Percentiles rank a stretch among this genome's conserved stretches.
These are phyloP conservation scores for Dryococelus australis DNA, from an alignment of 2,888 invertebrate species.

Conservation along the genomic window DNA sequence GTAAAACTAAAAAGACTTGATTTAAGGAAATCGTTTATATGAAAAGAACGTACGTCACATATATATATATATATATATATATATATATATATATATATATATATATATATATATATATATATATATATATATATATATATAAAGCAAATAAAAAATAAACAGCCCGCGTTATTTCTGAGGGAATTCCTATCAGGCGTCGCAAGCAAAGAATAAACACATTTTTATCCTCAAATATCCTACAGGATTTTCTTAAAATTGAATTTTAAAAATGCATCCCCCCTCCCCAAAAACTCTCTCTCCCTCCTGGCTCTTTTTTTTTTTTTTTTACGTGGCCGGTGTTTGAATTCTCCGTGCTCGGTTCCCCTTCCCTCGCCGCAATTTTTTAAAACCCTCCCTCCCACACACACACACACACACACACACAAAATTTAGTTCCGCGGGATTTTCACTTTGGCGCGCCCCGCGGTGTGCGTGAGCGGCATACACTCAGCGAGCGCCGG, in stretches of 20 bases:
- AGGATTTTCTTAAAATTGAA: conserved; percentile 5
- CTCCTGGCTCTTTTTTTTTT: background rate
- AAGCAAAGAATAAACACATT: conserved; percentile 16
- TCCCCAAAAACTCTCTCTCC: background rate
- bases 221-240: background rate
- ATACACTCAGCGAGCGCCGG: background rate
- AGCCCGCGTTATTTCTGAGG: background rate
- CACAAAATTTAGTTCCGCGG: conserved; percentile 16
- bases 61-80: too few species aligned
- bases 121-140: too few species aligned
- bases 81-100: too few species aligned
- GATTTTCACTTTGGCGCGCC: background rate
- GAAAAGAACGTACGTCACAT: background rate
- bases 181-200: background rate
- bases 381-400: too few species aligned
- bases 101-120: too few species aligned
- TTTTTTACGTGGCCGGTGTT: conserved; percentile 16
- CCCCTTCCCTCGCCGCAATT: background rate
- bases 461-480: background rate
- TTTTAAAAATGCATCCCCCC: background rate
- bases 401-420: too few species aligned
- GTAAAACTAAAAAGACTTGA: background rate
- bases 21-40: background rate
- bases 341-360: background rate
- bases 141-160: background rate